Evolutionary conservation across 2,797 vertebrate species (phyloP).

Genomic region (Melanotaenia boesemani): DNA sequence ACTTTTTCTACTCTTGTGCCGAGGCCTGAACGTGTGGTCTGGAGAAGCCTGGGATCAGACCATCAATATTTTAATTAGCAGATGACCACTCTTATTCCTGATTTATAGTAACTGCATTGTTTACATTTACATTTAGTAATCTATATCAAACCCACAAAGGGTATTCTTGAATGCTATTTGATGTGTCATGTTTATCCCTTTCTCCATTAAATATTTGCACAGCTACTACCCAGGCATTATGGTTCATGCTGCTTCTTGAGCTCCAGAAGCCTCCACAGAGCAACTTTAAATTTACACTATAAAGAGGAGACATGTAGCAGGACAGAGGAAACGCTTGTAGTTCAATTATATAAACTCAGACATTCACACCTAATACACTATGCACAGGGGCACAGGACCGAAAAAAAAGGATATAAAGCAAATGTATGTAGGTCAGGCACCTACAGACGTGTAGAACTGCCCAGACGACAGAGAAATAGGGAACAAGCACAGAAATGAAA

Average conservation of each 20-base stretch:
- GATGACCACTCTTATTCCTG: background rate
- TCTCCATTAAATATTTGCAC: background rate
- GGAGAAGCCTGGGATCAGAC: background rate
- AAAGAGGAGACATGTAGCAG: background rate
- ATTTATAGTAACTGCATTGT: background rate
- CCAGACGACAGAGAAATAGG: background rate
- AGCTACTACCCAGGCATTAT: background rate
- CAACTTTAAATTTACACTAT: background rate
- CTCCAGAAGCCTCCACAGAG: background rate
- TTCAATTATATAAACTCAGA: background rate
- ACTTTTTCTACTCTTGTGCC: background rate
- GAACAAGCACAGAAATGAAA: background rate
- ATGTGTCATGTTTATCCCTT: background rate
- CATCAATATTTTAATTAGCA: background rate
- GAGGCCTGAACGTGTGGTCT: background rate
- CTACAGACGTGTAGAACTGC: background rate
- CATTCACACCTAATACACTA: background rate
- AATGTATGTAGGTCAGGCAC: background rate
- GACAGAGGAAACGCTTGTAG: background rate
- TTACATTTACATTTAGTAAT: slow-evolving; percentile 8
- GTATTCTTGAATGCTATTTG: background rate
- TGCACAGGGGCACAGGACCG: background rate
- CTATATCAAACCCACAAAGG: background rate
- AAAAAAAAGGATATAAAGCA: background rate
- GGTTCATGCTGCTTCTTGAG: background rate